Base-by-base conservation (phyloP, 2,888 invertebrate genomes). In the Spilarctia lutea region DNA sequence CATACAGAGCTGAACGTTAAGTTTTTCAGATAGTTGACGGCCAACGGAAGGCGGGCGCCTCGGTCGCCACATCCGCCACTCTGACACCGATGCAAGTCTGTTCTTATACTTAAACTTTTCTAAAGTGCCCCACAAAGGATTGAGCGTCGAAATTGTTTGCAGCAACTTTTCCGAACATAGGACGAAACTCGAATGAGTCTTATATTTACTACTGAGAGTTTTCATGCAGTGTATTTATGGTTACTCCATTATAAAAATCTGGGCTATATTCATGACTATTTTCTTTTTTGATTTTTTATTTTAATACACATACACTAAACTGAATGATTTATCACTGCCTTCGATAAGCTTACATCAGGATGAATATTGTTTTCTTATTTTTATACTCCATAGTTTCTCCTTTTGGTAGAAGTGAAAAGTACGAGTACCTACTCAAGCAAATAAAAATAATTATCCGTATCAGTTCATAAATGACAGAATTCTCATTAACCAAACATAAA, bases 121-220 rank as follows among this genome's bases (percentile, higher is more conserved):
- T 88, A 90, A 93, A 93, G 91, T 91, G 90, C 89, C 88, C 93
- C 92, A 92, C 94, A 94, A 94, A 94, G 94, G 91, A 94, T 92
- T 92, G 93, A 91, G 92, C 92, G 92, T 94, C 92, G 91, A 94
- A 94, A 92, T 94, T 93, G 92, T 91, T 93, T 94, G 91, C 92
- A 88, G 85, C 86, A 88, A 93, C 89, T 94, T 92, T 91, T 86
- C 86, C 88, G 91, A 91, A 92, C 90, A 92, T 91, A 92, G 92
- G 91, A 88, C 89, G 85, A 85, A 88, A 90, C 86, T 87, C 83
- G 87, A 92, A 91, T 92, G 90, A 89, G 91, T 91, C 91, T 92
- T 89, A 81, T 18, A 63, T 39, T 39, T 39, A 11, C 82, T 81
- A 81, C 75, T 85, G 87, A 82, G 80, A 27, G 18, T 48, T 18